Evolutionary conservation across 2,888 invertebrate genomes (phyloP), one percentile per base, ranked within the genome.

Genomic region (Tipula confusa): DNA sequence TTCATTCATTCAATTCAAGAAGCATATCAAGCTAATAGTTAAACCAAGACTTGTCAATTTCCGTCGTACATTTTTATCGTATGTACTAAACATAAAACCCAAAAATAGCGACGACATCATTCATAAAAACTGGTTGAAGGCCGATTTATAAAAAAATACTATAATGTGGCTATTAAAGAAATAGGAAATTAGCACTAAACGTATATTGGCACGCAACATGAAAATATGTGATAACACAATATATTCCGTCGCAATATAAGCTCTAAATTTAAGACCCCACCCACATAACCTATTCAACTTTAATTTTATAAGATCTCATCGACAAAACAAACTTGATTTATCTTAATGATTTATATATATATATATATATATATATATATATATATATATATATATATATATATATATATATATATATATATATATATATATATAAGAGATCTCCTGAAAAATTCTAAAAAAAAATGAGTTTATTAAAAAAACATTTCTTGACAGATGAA

Each of bases 401-500:
- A 36, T 43, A 43, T 24, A 24, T 64, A 64, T n/a, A 64, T 64
- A 48, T 48, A 18, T 48, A 3, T 38, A 1, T 38, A 13, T 38
- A 9, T 38, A 1, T 38, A 13, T 4, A 33, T 36, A 36, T 43
- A 43, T 24, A 24, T 64, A 64, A 24, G 24, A 64, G 64, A 64
- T 64, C 24, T 24, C 64, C 33, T 24, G 9, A 64, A 64, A 64
- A 43, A 43, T 9, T 9, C 31, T 5, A 36, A 36, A 43, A n/a
- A 64, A 64, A 24, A 24, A 0, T 0, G n/a, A 43, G 24, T 24
- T 24, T 24, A 64, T 64, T 64, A 24, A n/a, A n/a, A n/a, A n/a
- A n/a, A n/a, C 9, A 64, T 64, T 64, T 64, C 64, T 64, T 64
- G 64, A 64, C 64, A 64, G 64, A 64, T 24, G 64, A 64, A 64